Base-by-base conservation (phyloP, 2,888 invertebrate genomes). In the Stenodera caucasica region DNA sequence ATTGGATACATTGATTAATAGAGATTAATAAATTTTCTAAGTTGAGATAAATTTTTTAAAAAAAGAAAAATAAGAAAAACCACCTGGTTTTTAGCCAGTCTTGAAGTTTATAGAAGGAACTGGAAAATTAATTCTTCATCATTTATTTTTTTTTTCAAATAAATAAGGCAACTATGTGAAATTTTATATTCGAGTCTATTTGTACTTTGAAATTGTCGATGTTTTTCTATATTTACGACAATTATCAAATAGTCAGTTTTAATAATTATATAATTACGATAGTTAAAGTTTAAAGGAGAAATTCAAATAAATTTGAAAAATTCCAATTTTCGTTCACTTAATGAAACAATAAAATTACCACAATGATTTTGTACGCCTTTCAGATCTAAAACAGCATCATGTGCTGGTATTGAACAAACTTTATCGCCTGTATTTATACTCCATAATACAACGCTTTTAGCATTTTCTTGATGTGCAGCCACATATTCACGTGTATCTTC, bases 391-490 rank as follows among this genome's bases (percentile, higher is more conserved):
- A 91, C 85, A 0, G 87, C 83, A 65, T 89, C 88, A 0, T 84
- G 82, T 0, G 88, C 85, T 0, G 88, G 85, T 54, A 91, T 72
- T 0, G 84, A 84, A 40, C 68, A 63, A 61, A 77, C 81, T 77
- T 79, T 84, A 74, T 77, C 84, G 15, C 85, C 84, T 1, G 82
- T 83, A 40, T 81, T 78, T 51, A 84, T 78, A 58, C 88, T 90
- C 82, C 90, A 90, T 0, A 91, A 78, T 52, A 84, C 82, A 26
- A 91, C 77, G 11, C 84, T 80, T 4, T 85, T 85, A n/a, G 84
- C 86, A 55, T 88, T 86, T 77, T 93, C 93, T 61, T 92, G 87
- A 71, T 91, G 88, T 0, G 90, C 90, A 0, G 90, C 89, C 0
- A 91, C 84, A 74, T 90, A 83, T 8, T 85, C 82, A 3, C 84